Evolutionary conservation across 2,797 vertebrate species (phyloP).

Genomic region (Monodelphis domestica): DNA sequence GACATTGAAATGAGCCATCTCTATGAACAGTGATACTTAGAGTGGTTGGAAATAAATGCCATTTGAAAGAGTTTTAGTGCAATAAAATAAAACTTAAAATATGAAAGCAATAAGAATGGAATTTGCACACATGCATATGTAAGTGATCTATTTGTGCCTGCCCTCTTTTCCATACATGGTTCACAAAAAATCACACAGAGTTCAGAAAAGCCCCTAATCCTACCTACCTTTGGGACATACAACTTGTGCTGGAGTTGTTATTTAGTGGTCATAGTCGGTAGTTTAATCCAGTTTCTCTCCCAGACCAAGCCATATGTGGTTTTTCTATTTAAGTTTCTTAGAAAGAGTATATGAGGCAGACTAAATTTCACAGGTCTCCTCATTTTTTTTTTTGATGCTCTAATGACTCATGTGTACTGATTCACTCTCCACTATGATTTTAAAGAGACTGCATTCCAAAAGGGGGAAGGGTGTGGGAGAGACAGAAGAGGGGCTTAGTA

Average conservation of each 20-base stretch:
- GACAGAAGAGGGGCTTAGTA: conserved; percentile 44
- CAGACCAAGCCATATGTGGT: conserved; percentile 73
- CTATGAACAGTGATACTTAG: conserved; percentile 20
- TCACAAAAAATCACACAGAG: conserved; percentile 69
- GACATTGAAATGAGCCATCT: conserved; percentile 42
- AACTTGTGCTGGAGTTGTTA: conserved; percentile 75
- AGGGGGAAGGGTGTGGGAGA: conserved; percentile 46
- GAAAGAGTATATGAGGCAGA: conserved; percentile 68
- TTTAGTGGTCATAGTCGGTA: conserved; percentile 70
- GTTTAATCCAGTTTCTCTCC: conserved; percentile 74
- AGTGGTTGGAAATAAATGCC: conserved; percentile 38
- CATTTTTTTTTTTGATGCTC: conserved; percentile 65
- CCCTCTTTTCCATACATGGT: conserved; percentile 68
- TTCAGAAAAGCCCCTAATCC: conserved; percentile 71
- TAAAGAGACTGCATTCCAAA: conserved; percentile 73
- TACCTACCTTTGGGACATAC: conserved; percentile 71
- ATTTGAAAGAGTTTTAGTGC: not conserved
- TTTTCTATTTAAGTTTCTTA: conserved; percentile 76
- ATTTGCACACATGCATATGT: conserved; percentile 44
- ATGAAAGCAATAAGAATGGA: conserved; percentile 53
- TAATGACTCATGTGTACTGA: conserved; percentile 59
- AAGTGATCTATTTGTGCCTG: not conserved
- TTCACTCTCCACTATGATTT: conserved; percentile 72
- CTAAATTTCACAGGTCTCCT: conserved; percentile 73
- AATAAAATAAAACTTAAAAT: conserved; percentile 32